phyloP scores from a whole-genome alignment of 2,113 vertebrate species.

The Acinonyx jubatus region DNA sequence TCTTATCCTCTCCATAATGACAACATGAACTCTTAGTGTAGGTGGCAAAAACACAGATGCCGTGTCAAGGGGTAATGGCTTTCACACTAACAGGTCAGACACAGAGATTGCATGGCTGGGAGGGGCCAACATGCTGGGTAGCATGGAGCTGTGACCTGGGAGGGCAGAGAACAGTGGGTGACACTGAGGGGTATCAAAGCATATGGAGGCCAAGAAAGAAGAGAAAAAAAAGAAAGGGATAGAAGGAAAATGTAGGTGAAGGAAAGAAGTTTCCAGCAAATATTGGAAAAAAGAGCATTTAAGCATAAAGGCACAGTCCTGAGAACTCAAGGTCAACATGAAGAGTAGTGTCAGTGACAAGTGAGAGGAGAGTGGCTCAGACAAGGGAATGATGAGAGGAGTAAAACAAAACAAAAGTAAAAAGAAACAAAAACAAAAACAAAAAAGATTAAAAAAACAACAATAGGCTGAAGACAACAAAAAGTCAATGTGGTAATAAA shows the following conservation, averaged over 20 bases:
- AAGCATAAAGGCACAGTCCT: rapidly evolving
- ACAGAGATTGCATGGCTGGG: not conserved
- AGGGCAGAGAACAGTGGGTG: too few relatives aligned
- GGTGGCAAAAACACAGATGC: not conserved
- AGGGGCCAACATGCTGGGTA: too few relatives aligned
- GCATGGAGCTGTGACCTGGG: not conserved
- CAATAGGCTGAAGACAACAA: not conserved
- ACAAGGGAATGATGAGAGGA: rapidly evolving
- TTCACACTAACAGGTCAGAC: rapidly evolving
- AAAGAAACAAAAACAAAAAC: not conserved
- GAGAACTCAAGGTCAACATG: not conserved
- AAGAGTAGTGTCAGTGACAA: rapidly evolving
- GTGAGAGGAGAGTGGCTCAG: not conserved
- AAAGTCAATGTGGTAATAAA: not conserved
- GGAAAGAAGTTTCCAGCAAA: not conserved
- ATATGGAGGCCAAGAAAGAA: rapidly evolving
- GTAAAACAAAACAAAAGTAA: not conserved
- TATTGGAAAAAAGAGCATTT: rapidly evolving
- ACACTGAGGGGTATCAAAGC: rapidly evolving
- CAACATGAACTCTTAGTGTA: not conserved
- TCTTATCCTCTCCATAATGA: not conserved
- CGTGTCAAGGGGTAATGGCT: not conserved
- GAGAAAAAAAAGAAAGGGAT: too few relatives aligned
- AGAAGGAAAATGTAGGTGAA: not conserved
- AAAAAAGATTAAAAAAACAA: too few relatives aligned